Evolutionary conservation across 2,797 vertebrate species (phyloP).

Genomic region (Cheirogaleus major): DNA sequence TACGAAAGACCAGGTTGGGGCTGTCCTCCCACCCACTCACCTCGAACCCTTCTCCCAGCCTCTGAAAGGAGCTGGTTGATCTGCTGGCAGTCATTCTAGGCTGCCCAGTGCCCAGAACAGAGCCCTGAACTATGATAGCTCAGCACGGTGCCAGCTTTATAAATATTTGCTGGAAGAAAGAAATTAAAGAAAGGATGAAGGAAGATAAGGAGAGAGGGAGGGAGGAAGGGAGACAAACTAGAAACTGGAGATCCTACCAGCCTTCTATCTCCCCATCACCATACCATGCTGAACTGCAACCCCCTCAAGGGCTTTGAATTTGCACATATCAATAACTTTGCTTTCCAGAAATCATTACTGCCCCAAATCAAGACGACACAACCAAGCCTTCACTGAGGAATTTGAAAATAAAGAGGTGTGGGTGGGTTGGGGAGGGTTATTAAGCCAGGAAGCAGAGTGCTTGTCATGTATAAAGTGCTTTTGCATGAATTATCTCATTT

Average conservation of each 20-base stretch:
- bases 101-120: not conserved
- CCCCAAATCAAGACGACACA: not conserved
- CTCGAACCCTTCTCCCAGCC: not conserved
- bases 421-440: too few species aligned
- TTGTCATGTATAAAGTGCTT: not conserved
- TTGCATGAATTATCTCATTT: not conserved
- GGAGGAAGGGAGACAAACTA: too few species aligned
- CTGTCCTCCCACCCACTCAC: not conserved
- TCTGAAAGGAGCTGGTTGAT: not conserved
- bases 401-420: not conserved
- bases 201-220: not conserved
- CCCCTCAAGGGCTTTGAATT: not conserved
- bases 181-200: not conserved
- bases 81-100: not conserved
- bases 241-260: not conserved
- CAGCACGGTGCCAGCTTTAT: not conserved
- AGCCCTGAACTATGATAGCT: not conserved
- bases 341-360: not conserved
- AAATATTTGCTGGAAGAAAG: not conserved
- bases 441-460: not conserved
- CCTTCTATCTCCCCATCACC: not conserved
- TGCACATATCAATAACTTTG: not conserved
- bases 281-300: not conserved
- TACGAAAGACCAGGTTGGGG: not conserved
- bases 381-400: not conserved